Evolutionary conservation across 2,113 vertebrate genomes (phyloP).

Genomic region (Glareola pratincola): DNA sequence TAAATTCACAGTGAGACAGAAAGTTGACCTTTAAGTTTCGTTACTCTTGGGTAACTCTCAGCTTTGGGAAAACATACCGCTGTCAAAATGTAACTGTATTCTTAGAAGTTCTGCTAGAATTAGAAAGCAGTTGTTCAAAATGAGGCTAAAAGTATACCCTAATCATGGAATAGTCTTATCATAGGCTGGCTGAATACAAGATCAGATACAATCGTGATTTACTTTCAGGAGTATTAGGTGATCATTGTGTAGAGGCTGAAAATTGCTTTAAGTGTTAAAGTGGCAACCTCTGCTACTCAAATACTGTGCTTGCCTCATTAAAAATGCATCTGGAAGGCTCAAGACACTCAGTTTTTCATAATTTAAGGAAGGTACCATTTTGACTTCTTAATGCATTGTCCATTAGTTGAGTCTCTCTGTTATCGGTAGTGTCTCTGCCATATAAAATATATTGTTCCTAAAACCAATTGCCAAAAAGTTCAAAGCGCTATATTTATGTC

Average conservation of each 20-base stretch:
- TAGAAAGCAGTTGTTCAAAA: background rate
- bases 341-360: background rate
- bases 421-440: background rate
- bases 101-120: background rate
- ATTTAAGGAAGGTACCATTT: background rate
- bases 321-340: background rate
- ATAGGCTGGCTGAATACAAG: background rate
- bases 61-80: background rate
- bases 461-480: background rate
- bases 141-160: background rate
- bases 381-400: background rate
- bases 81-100: background rate
- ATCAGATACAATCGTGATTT: background rate
- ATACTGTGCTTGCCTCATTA: background rate
- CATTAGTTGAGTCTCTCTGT: background rate
- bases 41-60: background rate
- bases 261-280: background rate
- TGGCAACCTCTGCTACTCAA: background rate
- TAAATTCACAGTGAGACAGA: background rate
- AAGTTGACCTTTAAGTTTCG: slow-evolving; percentile 1
- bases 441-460: background rate
- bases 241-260: background rate
- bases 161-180: background rate
- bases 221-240: background rate
- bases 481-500: background rate